Percentiles rank a stretch among this genome's conserved stretches.
Evolutionary conservation across 2,113 vertebrate species (phyloP).

Genomic region (Recurvirostra avosetta): DNA sequence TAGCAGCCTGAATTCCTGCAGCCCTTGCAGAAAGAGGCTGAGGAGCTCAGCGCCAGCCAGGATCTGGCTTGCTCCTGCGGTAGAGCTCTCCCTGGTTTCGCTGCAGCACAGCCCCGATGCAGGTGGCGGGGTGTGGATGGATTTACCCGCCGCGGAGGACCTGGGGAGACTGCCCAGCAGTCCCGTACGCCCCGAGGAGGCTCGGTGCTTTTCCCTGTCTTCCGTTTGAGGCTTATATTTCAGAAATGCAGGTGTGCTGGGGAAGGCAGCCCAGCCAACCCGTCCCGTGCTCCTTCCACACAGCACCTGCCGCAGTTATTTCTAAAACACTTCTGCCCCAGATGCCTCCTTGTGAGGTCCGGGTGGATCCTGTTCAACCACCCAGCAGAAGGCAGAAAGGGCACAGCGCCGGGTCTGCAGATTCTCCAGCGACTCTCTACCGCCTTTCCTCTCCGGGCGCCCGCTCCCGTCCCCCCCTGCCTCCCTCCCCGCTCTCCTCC

Average conservation of each 20-base stretch:
- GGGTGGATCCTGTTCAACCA: not conserved
- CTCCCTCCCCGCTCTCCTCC: not conserved
- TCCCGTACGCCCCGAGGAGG: fast-evolving
- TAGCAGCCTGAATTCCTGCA: too few species aligned
- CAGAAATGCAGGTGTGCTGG: not conserved
- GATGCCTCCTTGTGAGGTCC: not conserved
- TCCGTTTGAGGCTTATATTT: fast-evolving
- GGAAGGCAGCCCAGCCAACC: too few species aligned
- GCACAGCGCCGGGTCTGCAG: not conserved
- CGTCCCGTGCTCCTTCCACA: fast-evolving
- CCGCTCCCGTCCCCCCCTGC: not conserved
- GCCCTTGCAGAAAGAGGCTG: too few species aligned
- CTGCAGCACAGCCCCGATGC: too few species aligned
- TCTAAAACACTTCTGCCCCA: not conserved
- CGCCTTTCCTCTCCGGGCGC: not conserved
- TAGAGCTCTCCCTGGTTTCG: too few species aligned
- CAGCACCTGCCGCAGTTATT: not conserved
- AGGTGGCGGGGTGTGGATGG: too few species aligned
- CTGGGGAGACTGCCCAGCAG: not conserved
- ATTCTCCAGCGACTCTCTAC: not conserved
- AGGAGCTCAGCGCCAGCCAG: too few species aligned
- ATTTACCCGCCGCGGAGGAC: not conserved
- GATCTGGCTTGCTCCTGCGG: too few species aligned
- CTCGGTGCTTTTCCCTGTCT: not conserved
- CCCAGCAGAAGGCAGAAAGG: not conserved